Conservation (phyloP, 2,888 invertebrate genomes). For the Polydrusus pterygomalis region DNA sequence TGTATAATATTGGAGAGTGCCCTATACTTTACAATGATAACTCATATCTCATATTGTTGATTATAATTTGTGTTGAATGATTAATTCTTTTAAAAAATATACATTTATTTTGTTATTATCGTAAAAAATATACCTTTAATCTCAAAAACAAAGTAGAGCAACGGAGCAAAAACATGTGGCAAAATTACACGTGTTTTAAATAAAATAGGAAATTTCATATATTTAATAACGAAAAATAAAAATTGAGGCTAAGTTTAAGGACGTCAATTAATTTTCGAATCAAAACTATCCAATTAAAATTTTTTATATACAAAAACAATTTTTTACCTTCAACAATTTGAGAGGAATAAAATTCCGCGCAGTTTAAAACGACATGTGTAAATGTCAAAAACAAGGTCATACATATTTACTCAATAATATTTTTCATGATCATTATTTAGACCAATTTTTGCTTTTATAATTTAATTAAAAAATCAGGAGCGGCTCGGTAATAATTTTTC, state of each 20-base stretch:
- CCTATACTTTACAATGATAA: too few relatives aligned
- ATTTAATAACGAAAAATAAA: background rate
- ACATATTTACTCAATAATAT: background rate
- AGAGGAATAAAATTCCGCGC: background rate
- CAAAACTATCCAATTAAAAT: background rate
- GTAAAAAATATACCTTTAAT: too few relatives aligned
- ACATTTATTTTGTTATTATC: too few relatives aligned
- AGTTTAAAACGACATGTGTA: background rate
- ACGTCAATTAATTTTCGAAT: constrained; percentile 3
- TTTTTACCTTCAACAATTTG: background rate
- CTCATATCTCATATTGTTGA: too few relatives aligned
- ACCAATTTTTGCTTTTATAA: too few relatives aligned
- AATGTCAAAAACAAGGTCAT: background rate
- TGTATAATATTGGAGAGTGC: too few relatives aligned
- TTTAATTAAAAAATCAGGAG: too few relatives aligned
- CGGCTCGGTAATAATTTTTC: too few relatives aligned
- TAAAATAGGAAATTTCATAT: background rate
- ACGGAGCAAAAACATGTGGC: too few relatives aligned
- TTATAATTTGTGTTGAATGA: too few relatives aligned
- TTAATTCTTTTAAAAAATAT: too few relatives aligned
- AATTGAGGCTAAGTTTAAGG: constrained; percentile 1
- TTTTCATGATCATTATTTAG: background rate
- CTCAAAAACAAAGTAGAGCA: too few relatives aligned
- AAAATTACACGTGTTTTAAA: background rate
- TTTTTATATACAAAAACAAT: background rate